Percentiles rank a stretch among this genome's conserved stretches.
Evolutionary conservation across 2,797 vertebrate species (phyloP).

Genomic region (Chiroxiphia lanceolata): DNA sequence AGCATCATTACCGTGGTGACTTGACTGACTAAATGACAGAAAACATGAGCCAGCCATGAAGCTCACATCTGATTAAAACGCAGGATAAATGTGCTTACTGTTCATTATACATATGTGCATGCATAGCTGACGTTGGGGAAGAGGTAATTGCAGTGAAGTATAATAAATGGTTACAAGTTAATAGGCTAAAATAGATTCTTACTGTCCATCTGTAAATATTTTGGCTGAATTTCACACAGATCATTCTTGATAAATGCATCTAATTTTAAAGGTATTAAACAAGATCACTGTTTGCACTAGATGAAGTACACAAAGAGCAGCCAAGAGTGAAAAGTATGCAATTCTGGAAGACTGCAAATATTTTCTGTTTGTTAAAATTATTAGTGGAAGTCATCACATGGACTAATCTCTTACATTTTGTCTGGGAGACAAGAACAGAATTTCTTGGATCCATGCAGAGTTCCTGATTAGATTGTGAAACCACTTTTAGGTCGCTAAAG

Average conservation of each 20-base stretch:
- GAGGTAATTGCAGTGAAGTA: background rate
- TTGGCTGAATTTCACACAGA: background rate
- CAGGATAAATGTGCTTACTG: background rate
- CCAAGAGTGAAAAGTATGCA: background rate
- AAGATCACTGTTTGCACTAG: background rate
- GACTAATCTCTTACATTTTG: background rate
- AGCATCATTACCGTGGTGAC: background rate
- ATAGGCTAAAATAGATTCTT: background rate
- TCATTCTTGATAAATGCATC: conserved; percentile 9
- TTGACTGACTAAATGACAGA: background rate
- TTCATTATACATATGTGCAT: background rate
- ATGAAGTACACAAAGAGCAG: background rate
- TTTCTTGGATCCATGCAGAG: background rate
- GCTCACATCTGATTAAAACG: background rate
- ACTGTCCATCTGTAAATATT: conserved; percentile 9
- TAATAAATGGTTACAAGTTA: background rate
- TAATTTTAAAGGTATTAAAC: conserved; percentile 27
- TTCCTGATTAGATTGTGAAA: background rate
- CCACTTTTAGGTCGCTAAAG: background rate
- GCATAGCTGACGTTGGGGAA: background rate
- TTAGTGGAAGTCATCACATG: background rate
- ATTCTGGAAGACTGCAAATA: background rate
- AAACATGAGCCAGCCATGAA: background rate
- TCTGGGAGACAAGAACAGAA: background rate
- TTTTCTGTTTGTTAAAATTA: conserved; percentile 38